Percentiles rank a stretch among this genome's conserved stretches.
phyloP scores from a whole-genome alignment of 2,113 vertebrate genomes.

The Hemicordylus capensis region DNA sequence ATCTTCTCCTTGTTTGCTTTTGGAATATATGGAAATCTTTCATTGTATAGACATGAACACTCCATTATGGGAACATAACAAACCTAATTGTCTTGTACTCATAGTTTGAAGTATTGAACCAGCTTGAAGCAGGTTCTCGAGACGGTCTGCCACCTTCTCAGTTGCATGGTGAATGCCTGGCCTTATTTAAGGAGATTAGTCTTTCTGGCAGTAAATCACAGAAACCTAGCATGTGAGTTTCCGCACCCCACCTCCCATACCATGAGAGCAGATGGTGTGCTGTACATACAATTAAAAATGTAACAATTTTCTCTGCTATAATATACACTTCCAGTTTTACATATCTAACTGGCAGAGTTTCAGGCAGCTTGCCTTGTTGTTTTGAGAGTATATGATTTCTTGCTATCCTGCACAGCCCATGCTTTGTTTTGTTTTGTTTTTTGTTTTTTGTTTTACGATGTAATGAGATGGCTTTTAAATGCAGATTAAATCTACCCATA shows the following conservation, averaged over 20 bases:
- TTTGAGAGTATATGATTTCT: slow-evolving; percentile 34
- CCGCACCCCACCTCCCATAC: slow-evolving; percentile 60
- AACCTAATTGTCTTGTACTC: slow-evolving; percentile 4
- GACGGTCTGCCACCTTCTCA: slow-evolving; percentile 27
- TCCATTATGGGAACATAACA: slow-evolving; percentile 4
- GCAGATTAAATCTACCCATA: slow-evolving; percentile 51
- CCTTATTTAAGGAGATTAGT: slow-evolving; percentile 52
- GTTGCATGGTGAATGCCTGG: slow-evolving; percentile 57
- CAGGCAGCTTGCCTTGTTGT: slow-evolving; percentile 64
- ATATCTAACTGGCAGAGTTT: slow-evolving; percentile 74
- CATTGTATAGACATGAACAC: slow-evolving; percentile 26
- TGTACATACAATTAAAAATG: slow-evolving; percentile 64
- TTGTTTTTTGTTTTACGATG: slow-evolving; percentile 61
- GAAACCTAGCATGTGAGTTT: slow-evolving; percentile 75
- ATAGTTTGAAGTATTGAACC: slow-evolving; percentile 26
- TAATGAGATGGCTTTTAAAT: slow-evolving; percentile 45
- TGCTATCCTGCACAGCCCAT: slow-evolving; percentile 32
- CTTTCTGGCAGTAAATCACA: slow-evolving; percentile 71
- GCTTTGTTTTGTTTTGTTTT: slow-evolving; percentile 28
- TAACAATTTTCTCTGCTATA: slow-evolving; percentile 72
- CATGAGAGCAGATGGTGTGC: slow-evolving; percentile 79
- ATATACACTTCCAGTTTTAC: slow-evolving; percentile 69
- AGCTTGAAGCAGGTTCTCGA: slow-evolving; percentile 15
- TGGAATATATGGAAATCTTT: slow-evolving; percentile 24
- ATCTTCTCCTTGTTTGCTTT: slow-evolving; percentile 36